phyloP scores from a whole-genome alignment of 2,888 invertebrate species.

The Erebia epiphron region DNA sequence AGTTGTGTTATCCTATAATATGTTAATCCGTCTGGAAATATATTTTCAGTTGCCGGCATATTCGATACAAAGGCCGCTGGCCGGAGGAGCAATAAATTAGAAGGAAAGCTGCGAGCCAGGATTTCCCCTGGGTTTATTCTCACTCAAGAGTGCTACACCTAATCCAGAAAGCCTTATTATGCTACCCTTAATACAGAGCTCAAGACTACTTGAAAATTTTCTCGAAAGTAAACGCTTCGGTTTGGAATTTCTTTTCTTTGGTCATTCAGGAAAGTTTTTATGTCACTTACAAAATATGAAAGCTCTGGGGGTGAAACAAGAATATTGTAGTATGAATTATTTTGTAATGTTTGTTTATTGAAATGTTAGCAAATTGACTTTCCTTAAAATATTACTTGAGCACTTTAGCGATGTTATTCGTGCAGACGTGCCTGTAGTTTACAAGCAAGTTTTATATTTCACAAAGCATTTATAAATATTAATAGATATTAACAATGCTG shows the following conservation, averaged over 20 bases:
- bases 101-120: slow-evolving; percentile 80
- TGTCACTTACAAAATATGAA: slow-evolving; percentile 19
- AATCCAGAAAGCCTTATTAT: slow-evolving; percentile 83
- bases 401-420: background rate
- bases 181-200: slow-evolving; percentile 81
- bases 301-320: background rate
- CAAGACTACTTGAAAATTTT: slow-evolving; percentile 82
- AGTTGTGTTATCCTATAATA: slow-evolving; percentile 54
- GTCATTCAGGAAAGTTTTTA: slow-evolving; percentile 47
- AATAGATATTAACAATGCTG: slow-evolving; percentile 44
- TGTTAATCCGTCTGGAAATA: slow-evolving; percentile 79
- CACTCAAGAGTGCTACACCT: slow-evolving; percentile 81
- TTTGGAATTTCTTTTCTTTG: slow-evolving; percentile 54
- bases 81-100: slow-evolving; percentile 80
- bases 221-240: slow-evolving; percentile 71
- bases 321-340: background rate
- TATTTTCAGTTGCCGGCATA: slow-evolving; percentile 75
- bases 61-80: slow-evolving; percentile 80
- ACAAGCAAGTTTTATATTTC: background rate
- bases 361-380: no score
- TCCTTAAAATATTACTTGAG: no score
- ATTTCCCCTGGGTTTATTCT: slow-evolving; percentile 82
- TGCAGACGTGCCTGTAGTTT: background rate
- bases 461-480: slow-evolving; percentile 42
- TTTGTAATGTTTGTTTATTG: no score